Conservation (phyloP, 2,797 vertebrate genomes). For the Pampus argenteus region DNA sequence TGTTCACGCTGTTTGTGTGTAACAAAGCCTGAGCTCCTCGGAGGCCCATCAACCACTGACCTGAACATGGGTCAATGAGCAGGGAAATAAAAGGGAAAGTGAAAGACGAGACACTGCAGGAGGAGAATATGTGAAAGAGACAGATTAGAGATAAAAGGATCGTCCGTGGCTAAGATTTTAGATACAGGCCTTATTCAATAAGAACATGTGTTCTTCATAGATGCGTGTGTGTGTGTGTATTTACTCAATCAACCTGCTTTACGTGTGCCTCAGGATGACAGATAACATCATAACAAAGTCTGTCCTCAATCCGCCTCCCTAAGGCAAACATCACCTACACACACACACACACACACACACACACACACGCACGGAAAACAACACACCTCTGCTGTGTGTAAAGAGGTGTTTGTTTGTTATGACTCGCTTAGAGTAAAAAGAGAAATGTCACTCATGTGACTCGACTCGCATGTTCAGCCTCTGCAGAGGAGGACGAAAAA, state of each 20-base stretch:
- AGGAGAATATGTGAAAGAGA: too few relatives aligned
- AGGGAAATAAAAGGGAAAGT: constrained; percentile 58
- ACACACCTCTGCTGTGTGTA: constrained; percentile 16
- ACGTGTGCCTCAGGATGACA: constrained; percentile 47
- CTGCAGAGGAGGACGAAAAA: too few relatives aligned
- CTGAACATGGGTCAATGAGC: constrained; percentile 71
- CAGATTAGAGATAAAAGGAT: constrained; percentile 19
- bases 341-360: constrained; percentile 26
- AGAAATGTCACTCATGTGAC: constrained; percentile 4
- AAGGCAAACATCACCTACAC: constrained; percentile 60
- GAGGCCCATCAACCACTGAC: constrained; percentile 68
- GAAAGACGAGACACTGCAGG: constrained; percentile 61
- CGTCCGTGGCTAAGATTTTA: constrained; percentile 18
- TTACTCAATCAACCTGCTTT: constrained; percentile 54
- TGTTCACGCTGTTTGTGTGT: constrained; percentile 35
- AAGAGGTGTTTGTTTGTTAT: constrained; percentile 46
- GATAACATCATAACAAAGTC: constrained; percentile 68
- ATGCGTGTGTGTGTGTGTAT: constrained; percentile 36
- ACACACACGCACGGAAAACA: constrained; percentile 13
- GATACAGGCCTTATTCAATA: constrained; percentile 19
- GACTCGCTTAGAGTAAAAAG: constrained; percentile 33
- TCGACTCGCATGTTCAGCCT: too few relatives aligned
- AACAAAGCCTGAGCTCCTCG: constrained; percentile 51
- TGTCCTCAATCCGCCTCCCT: constrained; percentile 55
- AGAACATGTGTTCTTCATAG: constrained; percentile 1